These are phyloP conservation scores for Neogale vison DNA, from an alignment of 2,113 vertebrate species.

Conservation along the genomic window DNA sequence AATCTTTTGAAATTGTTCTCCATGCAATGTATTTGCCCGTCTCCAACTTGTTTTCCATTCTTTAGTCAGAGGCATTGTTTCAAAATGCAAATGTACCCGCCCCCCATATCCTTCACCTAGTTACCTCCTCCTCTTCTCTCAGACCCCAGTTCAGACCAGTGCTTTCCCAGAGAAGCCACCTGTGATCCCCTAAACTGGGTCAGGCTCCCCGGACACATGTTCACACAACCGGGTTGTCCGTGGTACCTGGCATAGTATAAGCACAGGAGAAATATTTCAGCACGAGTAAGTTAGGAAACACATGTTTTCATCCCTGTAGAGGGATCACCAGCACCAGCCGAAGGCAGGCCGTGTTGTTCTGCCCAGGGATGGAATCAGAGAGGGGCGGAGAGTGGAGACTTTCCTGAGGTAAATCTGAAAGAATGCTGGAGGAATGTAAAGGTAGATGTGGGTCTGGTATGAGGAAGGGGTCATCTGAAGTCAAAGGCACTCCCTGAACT, in stretches of 20 bases:
- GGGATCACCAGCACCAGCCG: not conserved
- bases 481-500: slow-evolving; percentile 33
- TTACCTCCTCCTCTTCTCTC: not conserved
- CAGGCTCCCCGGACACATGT: not conserved
- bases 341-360: not conserved
- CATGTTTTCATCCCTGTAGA: not conserved
- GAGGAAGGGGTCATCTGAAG: slow-evolving; percentile 28
- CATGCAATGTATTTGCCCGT: not conserved
- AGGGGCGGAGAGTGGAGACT: not conserved
- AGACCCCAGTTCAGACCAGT: not conserved
- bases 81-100: not conserved
- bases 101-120: too few relatives aligned
- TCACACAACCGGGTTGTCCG: accelerated
- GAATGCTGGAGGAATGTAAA: slow-evolving; percentile 32
- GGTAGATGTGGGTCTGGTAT: not conserved
- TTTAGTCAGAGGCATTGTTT: not conserved
- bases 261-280: not conserved
- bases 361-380: not conserved
- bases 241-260: not conserved
- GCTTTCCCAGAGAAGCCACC: not conserved
- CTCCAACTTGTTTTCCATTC: not conserved
- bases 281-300: not conserved
- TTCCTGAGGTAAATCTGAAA: not conserved
- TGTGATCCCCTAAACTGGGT: not conserved
- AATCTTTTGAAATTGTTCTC: not conserved